Percentiles rank a stretch among this genome's conserved stretches.
These are phyloP conservation scores for Hypanus sabinus DNA, from an alignment of 2,113 vertebrate species.

Conservation along the genomic window DNA sequence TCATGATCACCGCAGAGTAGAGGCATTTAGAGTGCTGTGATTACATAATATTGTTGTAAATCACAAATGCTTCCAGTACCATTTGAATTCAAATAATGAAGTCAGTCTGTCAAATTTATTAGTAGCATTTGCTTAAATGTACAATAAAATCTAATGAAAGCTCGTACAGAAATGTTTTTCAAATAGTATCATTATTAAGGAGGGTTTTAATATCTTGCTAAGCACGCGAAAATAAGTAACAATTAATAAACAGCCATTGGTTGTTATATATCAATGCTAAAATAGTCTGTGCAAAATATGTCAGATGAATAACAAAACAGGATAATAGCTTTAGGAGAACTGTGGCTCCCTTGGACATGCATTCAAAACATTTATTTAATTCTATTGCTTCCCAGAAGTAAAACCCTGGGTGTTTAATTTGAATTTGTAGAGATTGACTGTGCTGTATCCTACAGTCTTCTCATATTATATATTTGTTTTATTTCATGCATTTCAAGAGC, in stretches of 20 bases:
- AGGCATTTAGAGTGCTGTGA: background rate
- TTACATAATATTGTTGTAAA: background rate
- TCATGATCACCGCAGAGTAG: background rate
- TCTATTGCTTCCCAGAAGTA: background rate
- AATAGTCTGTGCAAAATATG: conserved; percentile 5
- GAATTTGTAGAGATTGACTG: background rate
- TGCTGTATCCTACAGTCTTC: background rate
- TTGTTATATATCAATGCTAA: background rate
- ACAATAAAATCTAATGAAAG: background rate
- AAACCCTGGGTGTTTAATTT: background rate
- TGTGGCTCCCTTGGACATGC: background rate
- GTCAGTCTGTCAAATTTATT: background rate
- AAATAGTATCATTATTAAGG: background rate
- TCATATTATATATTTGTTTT: too few species aligned
- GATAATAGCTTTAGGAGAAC: background rate
- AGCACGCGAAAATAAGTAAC: background rate
- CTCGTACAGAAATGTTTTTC: background rate
- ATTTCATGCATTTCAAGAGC: background rate
- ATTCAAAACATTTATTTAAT: background rate
- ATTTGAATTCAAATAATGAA: background rate
- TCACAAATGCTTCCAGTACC: background rate
- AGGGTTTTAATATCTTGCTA: background rate
- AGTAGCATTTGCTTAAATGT: background rate
- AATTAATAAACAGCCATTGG: conserved; percentile 27
- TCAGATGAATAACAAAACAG: background rate